Base-by-base conservation (phyloP, 2,888 invertebrate species). In the Bibio marci region DNA sequence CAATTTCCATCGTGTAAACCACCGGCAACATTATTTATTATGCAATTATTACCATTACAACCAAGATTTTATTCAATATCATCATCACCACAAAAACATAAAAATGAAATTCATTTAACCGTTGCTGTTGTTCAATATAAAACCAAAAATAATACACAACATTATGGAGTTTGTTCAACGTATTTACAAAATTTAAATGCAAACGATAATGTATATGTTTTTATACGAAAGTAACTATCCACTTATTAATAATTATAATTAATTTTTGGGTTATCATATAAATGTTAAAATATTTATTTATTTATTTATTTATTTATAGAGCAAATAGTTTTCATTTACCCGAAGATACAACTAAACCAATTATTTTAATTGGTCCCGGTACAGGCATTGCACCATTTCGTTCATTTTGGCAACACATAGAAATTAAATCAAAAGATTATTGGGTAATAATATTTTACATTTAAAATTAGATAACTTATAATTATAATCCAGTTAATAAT, bases 371-470 rank as follows among this genome's bases (percentile, higher is more conserved):
- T 30, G 90, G 90, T 1, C 88, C 90, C 1, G 81, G 94, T 15
- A 92, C 92, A 1, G 92, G 94, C 3, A 87, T 92, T 37, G 92
- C 92, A 1, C 92, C 94, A 0, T 94, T 92, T 64, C 69, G 91
- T 51, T 82, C 85, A 15, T 92, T 92, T 57, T 92, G 91, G 92
- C 86, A 90, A 55, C 86, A 92, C 50, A 71, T 58, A 30, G 56
- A 60, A 44, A 52, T 0, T 30, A 30, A 14, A 19, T 31, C 10
- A 35, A 28, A 10, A 26, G 30, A 17, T n/a, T n/a, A 8, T 17
- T 6, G 15, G n/a, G 15, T 10, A 27, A 27, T 12, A 27, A 13
- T 13, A 12, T 6, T 40, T n/a, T n/a, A n/a, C n/a, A n/a, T n/a
- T n/a, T n/a, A n/a, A n/a, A n/a, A 22, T 38, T 13, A 7, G 28